Evolutionary conservation across 1,140 invertebrate genomes (phyloP), one percentile per base, ranked within the genome.

Genomic region (Dendrolimus punctatus): DNA sequence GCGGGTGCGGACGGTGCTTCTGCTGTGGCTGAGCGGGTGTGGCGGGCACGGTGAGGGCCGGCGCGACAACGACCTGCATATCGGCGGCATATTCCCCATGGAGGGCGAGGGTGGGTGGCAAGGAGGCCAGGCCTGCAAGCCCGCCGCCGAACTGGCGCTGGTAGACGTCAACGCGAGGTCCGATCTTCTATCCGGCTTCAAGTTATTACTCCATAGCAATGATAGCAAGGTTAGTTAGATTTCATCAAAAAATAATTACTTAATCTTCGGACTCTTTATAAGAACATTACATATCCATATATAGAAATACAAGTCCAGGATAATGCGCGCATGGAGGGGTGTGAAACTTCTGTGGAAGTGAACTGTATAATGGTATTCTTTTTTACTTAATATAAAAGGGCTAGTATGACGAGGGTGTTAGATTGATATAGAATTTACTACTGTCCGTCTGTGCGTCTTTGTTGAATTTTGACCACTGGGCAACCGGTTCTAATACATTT

Each of bases 81-180:
- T 99, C 80, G 98, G 97, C 47, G 98, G 96, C 23, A 98, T 99
- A 65, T 99, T 99, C 88, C 98, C 98, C 4, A 99, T 99, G 82
- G 93, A 90, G 51, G 96, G 96, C 7, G 93, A 96, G 75, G 97
- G 97, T 51, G 97, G 97, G 52, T 98, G 98, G 97, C 93, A 97
- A 80, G 95, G 97, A 53, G 95, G 96, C 8, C 95, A 96, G 90
- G 96, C 96, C 2, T 98, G 96, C 77, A 95, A 95, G 91, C 97
- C 97, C 45, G 98, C 98, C 10, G 98, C 98, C 46, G 91, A 95
- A 79, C 91, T 99, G 82, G 98, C 98, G 6, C 89, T 99, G 58
- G 93, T 96, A 64, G 98, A 99, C 89, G 97, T 99, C 46, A 99
- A 99, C 89, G 92, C 91, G 39, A 89, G 93, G 62, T 91, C 91